Conservation (phyloP, 2,888 invertebrate species). For the Mimas tiliae region DNA sequence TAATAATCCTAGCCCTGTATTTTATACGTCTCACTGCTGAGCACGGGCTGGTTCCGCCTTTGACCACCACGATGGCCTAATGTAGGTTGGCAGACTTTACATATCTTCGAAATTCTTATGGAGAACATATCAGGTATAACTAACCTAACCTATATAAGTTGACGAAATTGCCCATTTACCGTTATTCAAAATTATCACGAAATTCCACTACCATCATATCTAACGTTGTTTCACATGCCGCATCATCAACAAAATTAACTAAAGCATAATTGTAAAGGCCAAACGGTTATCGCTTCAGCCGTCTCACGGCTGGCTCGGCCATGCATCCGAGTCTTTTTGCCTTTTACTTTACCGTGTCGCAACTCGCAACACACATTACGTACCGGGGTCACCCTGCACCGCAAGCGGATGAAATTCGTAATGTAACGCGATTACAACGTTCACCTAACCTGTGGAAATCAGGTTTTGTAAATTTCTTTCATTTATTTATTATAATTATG, state of each 20-base stretch:
- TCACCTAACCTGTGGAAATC: constrained; percentile 30
- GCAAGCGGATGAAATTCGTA: constrained; percentile 53
- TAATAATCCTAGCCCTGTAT: no score
- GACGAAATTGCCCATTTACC: no score
- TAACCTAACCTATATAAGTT: no score
- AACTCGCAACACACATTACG: constrained; percentile 50
- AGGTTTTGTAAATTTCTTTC: constrained; percentile 28
- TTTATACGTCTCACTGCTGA: no score
- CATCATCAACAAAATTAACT: constrained; percentile 5
- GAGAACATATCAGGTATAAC: no score
- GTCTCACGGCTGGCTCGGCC: constrained; percentile 44
- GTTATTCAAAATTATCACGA: no score
- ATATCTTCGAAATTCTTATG: no score
- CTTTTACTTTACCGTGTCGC: constrained; percentile 53
- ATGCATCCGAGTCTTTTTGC: constrained; percentile 63
- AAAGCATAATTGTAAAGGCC: constrained; percentile 26
- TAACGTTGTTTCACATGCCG: background rate
- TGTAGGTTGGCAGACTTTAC: no score
- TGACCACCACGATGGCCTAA: no score
- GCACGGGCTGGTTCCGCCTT: no score
- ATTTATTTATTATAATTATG: constrained; percentile 22
- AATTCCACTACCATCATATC: background rate
- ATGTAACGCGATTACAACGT: constrained; percentile 28
- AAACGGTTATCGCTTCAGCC: constrained; percentile 34
- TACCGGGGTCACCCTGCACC: constrained; percentile 60